Evolutionary conservation across 2,888 invertebrate genomes (phyloP), one percentile per base, ranked within the genome.

Genomic region (Charanyca ferruginea): DNA sequence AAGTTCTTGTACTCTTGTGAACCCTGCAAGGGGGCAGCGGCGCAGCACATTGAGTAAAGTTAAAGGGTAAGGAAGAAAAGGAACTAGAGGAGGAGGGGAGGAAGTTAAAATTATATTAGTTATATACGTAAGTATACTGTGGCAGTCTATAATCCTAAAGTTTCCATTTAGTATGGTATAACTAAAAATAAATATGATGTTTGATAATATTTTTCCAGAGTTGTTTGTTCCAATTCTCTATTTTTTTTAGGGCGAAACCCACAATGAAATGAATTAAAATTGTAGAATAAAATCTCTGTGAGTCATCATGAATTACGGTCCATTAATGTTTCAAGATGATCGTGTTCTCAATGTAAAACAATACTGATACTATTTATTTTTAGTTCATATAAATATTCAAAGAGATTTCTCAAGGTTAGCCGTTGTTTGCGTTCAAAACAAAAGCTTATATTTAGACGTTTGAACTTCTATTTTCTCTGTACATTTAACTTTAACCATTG

Each of bases 381-480:
- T 28, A 28, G 32, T 44, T 45, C 22, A 45, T 45, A 22, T 42
- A 70, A 41, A 48, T 52, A 9, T n/a, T 44, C 5, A 42, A 28
- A n/a, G 32, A 44, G 1, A 8, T 8, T 42, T 71, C 28, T 47
- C 16, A n/a, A 60, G 28, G 11, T 44, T 49, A 48, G 25, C 3
- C 16, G 44, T 25, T 55, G 49, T 44, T 53, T 47, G 41, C 32
- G 23, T 42, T 32, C 22, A 18, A 13, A 44, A 53, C 20, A 70
- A 25, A 16, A n/a, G 18, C 16, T 20, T 44, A 58, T 23, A 38
- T 32, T 28, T 25, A 52, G 44, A 54, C 6, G 35, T 32, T 71
- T 52, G 44, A 35, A 73, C 42, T 63, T 18, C 5, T 11, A 28
- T 57, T 64, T 57, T 52, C 18, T 22, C 18, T 23, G 25, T 35